Percentiles rank a stretch among this genome's conserved stretches.
These are phyloP conservation scores for Tachuris rubrigastra DNA, from an alignment of 2,113 vertebrate species.

Conservation along the genomic window DNA sequence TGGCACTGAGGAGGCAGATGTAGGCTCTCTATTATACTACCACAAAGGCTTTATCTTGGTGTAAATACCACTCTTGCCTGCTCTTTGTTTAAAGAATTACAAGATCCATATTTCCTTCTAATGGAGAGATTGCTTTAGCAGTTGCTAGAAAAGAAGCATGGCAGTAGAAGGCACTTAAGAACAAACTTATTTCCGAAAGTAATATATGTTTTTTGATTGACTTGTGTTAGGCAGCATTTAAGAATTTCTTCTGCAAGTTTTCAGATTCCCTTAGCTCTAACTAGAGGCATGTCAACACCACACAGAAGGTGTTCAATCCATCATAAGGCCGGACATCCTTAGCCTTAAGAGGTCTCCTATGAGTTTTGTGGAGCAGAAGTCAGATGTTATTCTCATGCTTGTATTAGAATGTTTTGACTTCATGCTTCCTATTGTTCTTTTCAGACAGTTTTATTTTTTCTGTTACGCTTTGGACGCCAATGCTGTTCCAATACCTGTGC, in stretches of 20 bases:
- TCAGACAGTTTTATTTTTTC: constrained; percentile 10
- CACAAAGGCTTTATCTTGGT: constrained; percentile 70
- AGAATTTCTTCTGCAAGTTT: constrained; percentile 41
- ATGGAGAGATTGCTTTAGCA: constrained; percentile 72
- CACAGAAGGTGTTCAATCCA: background rate
- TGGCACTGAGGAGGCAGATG: constrained; percentile 70
- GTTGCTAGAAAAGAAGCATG: constrained; percentile 61
- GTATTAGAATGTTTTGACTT: constrained; percentile 11
- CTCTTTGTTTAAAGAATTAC: constrained; percentile 76
- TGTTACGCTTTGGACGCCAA: background rate
- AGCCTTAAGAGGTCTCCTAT: constrained; percentile 7
- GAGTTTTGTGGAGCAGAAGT: constrained; percentile 50
- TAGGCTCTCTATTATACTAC: constrained; percentile 61
- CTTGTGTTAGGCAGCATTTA: constrained; percentile 74
- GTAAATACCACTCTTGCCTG: constrained; percentile 74
- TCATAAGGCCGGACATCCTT: background rate
- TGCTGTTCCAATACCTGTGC: background rate
- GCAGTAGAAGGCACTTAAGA: constrained; percentile 70
- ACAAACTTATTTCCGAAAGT: constrained; percentile 71
- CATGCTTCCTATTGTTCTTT: constrained; percentile 2
- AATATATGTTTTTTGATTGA: constrained; percentile 70
- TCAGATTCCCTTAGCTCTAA: background rate
- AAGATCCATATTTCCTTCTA: constrained; percentile 77
- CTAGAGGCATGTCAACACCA: background rate
- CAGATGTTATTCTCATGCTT: constrained; percentile 41